Evolutionary conservation across 2,888 invertebrate species (phyloP), one percentile per base, ranked within the genome.

Genomic region (Lycia hirtaria): DNA sequence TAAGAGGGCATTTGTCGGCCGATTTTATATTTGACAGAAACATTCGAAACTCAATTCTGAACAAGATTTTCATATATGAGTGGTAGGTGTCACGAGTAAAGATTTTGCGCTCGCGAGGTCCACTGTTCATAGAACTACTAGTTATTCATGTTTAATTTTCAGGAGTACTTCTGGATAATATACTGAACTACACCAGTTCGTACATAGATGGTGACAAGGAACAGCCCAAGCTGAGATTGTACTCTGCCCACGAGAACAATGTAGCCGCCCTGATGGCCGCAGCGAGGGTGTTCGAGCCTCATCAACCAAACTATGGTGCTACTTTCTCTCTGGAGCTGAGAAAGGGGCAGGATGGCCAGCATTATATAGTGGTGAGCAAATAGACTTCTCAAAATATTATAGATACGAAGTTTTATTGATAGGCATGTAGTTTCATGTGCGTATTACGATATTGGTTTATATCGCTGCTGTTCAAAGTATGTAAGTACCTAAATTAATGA

Each of bases 171-270:
- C 73, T 95, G 64, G 73, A 84, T 12, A 90, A 92, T 20, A 91
- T 94, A 58, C 67, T 93, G 17, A 92, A 93, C 60, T 88, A 91
- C 67, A 81, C 88, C 14, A 75, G 72, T 4, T 69, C 77, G 0
- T 73, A 92, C 9, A 86, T 92, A 24, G 77, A 81, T 4, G 92
- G 93, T 2, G 71, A 90, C 33, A 61, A 62, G 0, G 78, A 83
- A 4, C 82, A 76, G 28, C 82, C 85, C 0, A 93, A 92, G 66
- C 59, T 94, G 17, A 81, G 85, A 32, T 69, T 94, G 51, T 93
- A 92, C 68, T 93, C 94, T 0, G 94, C 92, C 0, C 95, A 95
- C 73, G 95, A 95, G 75, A 93, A 94, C 48, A 95, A 94, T 30
- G 90, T 95, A 0, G 93, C 93, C 0, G 92, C 92, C 0, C 62